Evolutionary conservation across 2,888 invertebrate genomes (phyloP).

Genomic region (Coecobrya sp.): DNA sequence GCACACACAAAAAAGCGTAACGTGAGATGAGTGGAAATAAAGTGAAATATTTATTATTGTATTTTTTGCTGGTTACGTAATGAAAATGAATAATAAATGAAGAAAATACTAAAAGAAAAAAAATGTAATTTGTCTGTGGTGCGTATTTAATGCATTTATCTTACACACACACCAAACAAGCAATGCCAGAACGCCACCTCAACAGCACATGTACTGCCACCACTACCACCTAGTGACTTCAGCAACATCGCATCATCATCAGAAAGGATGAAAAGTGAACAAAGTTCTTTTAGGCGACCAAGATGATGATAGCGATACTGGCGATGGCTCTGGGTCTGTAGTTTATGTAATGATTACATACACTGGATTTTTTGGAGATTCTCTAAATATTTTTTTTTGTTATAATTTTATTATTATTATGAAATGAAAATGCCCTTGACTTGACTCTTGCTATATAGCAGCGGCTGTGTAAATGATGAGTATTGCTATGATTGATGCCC

Average conservation of each 20-base stretch:
- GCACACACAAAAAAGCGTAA: constrained; percentile 1
- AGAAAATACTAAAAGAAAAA: neutral
- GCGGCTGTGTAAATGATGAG: neutral
- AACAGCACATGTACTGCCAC: neutral
- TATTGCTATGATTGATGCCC: neutral
- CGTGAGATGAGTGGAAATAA: constrained; percentile 36
- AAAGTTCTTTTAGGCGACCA: neutral
- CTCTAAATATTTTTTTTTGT: neutral
- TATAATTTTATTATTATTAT: neutral
- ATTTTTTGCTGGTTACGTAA: constrained; percentile 29
- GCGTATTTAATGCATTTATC: neutral
- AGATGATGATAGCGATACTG: too few relatives aligned
- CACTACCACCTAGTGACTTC: neutral
- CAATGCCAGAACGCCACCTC: neutral
- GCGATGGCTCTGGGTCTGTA: neutral
- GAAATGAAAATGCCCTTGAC: constrained; percentile 43
- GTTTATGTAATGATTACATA: neutral
- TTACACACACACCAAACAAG: neutral
- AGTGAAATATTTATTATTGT: constrained; percentile 6
- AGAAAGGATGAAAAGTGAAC: neutral
- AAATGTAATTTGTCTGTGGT: neutral
- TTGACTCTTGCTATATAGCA: neutral
- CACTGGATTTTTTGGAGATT: neutral
- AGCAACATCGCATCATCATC: neutral
- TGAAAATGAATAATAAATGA: constrained; percentile 12